Evolutionary conservation across 2,797 vertebrate genomes (phyloP), one percentile per base, ranked within the genome.

Genomic region (Pipistrellus nathusii): DNA sequence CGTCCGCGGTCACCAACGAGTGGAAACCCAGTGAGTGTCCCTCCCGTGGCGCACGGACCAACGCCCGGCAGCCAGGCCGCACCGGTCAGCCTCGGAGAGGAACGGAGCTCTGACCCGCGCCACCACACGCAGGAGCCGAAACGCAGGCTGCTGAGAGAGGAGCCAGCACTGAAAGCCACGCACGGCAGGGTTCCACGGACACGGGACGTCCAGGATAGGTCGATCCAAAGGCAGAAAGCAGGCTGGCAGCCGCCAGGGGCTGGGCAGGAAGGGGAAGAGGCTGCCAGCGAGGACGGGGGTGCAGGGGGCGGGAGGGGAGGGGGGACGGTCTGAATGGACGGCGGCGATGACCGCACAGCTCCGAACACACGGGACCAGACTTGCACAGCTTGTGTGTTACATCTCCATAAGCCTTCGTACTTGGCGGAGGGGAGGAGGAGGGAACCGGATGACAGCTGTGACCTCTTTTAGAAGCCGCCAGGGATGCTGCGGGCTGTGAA

Each of bases 51-150:
- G 13, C 4, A 1, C 0, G 2, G 25, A 20, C 0, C 13, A 1
- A 57, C 27, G 8, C 8, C 12, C 18, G 2, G 59, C 0, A 30
- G 48, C 6, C 71, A 6, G 1, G 3, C 73, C 23, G 20, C 27
- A 1, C 11, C 0, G 46, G 23, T 30, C 21, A 18, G 86, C 78
- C 57, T 0, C 6, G 0, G 11, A 69, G 25, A n/a, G 25, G 38
- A 41, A 8, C 3, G 2, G 4, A 1, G 68, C 9, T 0, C 59
- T 5, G n/a, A 6, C 11, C 7, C 38, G 51, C 0, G 17, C n/a
- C 4, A 0, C 27, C 0, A 7, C 9, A 0, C 0, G 6, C 17
- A 8, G 23, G 21, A 32, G 2, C 77, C 14, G 3, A 8, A 8
- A 8, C 3, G 17, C 23, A 1, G 1, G n/a, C 11, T 1, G n/a